Conservation (phyloP, 92 coral and sea anemone species). For the Epizoanthus ramosus region DNA sequence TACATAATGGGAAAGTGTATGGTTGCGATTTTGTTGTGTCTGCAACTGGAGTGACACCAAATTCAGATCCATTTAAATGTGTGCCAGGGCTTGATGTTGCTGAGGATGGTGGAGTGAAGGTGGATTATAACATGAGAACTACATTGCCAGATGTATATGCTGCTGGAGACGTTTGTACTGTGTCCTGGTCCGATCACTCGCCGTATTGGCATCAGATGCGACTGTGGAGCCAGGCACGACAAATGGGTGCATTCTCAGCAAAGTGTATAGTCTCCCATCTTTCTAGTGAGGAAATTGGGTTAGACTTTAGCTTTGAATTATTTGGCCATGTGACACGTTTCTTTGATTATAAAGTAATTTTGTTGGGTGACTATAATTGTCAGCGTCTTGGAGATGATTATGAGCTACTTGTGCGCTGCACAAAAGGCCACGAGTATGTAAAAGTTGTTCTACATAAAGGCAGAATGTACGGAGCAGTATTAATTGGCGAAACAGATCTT, state of each 20-base stretch:
- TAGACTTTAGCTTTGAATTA: conserved; percentile 93
- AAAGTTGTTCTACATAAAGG: conserved; percentile 87
- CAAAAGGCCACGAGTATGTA: conserved; percentile 84
- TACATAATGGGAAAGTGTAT: conserved; percentile 73
- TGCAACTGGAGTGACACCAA: conserved; percentile 93
- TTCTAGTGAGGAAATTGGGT: conserved; percentile 56
- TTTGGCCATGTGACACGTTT: conserved; percentile 91
- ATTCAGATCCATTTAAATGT: conserved; percentile 62
- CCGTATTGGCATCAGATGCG: conserved; percentile 96
- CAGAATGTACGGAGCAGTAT: conserved; percentile 84
- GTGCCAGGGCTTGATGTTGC: conserved; percentile 69
- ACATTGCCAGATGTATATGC: conserved; percentile 84
- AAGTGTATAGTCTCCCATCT: conserved; percentile 76
- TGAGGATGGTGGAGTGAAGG: conserved; percentile 87
- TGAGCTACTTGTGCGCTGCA: conserved; percentile 79
- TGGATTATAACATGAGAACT: conserved; percentile 79
- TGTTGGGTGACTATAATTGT: conserved; percentile 86
- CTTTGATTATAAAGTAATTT: conserved; percentile 90
- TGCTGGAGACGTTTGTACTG: conserved; percentile 95
- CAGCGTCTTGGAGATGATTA: conserved; percentile 80
- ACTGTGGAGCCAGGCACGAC: conserved; percentile 96
- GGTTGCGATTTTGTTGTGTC: conserved; percentile 95
- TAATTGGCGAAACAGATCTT: conserved; percentile 95
- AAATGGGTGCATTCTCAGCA: conserved; percentile 96
- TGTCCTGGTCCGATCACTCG: conserved; percentile 84